Conservation (phyloP, 2,797 vertebrate genomes). For the Loriculus beryllinus region DNA sequence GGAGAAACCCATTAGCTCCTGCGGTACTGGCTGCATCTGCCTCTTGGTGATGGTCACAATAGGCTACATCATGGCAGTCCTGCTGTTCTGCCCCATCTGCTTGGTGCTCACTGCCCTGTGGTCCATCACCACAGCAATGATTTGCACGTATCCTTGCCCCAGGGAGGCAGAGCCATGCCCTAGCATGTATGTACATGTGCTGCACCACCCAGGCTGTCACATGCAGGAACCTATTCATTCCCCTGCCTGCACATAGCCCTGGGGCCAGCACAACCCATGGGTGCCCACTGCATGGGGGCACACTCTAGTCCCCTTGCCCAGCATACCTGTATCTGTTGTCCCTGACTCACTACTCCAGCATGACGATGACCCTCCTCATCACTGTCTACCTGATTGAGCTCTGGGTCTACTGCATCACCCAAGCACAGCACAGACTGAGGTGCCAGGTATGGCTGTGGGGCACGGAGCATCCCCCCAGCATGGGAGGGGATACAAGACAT, state of each 20-base stretch:
- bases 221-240: neutral
- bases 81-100: neutral
- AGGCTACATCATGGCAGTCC: neutral
- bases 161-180: neutral
- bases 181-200: accelerated
- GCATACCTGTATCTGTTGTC: neutral
- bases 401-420: accelerated
- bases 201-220: neutral
- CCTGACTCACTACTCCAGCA: neutral
- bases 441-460: neutral
- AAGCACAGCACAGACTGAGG: accelerated
- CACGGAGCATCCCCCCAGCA: neutral
- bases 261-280: neutral
- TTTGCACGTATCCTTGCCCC: neutral
- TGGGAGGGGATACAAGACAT: accelerated
- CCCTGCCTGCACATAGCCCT: accelerated
- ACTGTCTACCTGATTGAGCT: neutral
- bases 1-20: neutral
- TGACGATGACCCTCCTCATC: neutral
- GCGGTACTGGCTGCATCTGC: neutral
- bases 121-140: neutral
- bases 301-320: accelerated
- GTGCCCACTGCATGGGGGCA: accelerated
- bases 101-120: neutral
- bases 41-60: accelerated